Conservation (phyloP, 2,797 vertebrate genomes). For the Enteromius anoplus region DNA sequence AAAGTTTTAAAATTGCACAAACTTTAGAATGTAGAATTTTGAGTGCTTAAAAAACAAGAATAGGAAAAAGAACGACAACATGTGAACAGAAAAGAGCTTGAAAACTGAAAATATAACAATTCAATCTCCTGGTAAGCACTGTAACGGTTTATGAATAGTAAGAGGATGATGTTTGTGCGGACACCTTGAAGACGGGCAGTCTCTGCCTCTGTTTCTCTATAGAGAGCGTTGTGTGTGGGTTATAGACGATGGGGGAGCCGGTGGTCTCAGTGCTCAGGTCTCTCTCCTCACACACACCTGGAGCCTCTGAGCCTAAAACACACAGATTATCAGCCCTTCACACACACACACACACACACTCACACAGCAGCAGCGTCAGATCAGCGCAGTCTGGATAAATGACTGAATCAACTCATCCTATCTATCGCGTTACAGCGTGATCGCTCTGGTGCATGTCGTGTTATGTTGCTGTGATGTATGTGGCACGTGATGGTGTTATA, state of each 20-base stretch:
- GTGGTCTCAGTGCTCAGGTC: conserved; percentile 87
- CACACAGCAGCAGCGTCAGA: neutral
- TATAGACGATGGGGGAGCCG: conserved; percentile 85
- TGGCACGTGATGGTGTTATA: neutral
- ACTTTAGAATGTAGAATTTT: neutral
- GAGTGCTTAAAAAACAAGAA: too few species aligned
- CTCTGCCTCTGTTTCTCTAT: conserved; percentile 98
- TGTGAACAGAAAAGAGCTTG: too few species aligned
- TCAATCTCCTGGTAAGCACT: neutral
- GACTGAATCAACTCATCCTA: neutral
- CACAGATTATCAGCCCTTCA: neutral
- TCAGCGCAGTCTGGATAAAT: neutral
- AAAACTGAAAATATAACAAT: neutral
- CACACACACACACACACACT: neutral
- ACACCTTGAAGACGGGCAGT: conserved; percentile 95
- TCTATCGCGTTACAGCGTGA: neutral
- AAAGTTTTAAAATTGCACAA: neutral
- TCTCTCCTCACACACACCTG: conserved; percentile 90
- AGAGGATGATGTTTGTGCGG: neutral
- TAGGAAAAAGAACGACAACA: too few species aligned
- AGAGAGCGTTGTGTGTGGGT: conserved; percentile 90
- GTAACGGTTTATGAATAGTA: neutral
- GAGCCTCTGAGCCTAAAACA: conserved; percentile 87
- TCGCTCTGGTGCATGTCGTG: neutral
- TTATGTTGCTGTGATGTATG: neutral